phyloP scores from a whole-genome alignment of 2,797 vertebrate species.

The Syngnathus acus region DNA sequence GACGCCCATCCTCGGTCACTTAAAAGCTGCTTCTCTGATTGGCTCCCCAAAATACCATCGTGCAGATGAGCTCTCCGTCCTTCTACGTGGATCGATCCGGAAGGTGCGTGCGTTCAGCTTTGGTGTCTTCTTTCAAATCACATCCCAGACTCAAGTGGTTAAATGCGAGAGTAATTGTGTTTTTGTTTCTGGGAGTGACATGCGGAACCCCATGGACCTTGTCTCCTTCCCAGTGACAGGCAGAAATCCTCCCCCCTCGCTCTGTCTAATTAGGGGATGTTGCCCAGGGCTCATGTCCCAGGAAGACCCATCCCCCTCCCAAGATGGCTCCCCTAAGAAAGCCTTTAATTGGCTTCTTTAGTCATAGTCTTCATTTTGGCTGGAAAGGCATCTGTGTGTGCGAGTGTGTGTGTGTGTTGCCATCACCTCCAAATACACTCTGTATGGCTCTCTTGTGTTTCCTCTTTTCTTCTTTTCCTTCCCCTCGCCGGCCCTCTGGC shows the following conservation, averaged over 20 bases:
- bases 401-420: constrained; percentile 54
- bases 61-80: neutral
- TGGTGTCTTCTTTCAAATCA: constrained; percentile 56
- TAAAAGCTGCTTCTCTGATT: constrained; percentile 27
- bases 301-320: constrained; percentile 72
- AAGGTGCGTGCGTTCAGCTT: neutral
- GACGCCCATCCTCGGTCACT: constrained; percentile 24
- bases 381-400: constrained; percentile 66
- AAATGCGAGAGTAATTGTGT: constrained; percentile 73
- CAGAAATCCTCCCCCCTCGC: constrained; percentile 73
- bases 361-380: constrained; percentile 77
- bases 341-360: constrained; percentile 79
- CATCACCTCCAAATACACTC: constrained; percentile 67
- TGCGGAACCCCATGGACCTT: constrained; percentile 71
- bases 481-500: constrained; percentile 62
- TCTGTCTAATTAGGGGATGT: constrained; percentile 79
- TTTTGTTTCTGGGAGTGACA: constrained; percentile 73
- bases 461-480: constrained; percentile 32
- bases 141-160: constrained; percentile 66
- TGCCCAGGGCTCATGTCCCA: constrained; percentile 76
- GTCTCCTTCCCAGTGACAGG: constrained; percentile 77
- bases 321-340: constrained; percentile 77
- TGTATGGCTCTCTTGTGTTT: constrained; percentile 58
- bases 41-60: constrained; percentile 18
- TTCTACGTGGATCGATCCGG: constrained; percentile 3